A percentile compares a stretch with the other conserved stretches of the same genome.
These are phyloP conservation scores for Mionectes olivaceus DNA, from an alignment of 2,797 vertebrate genomes.

Conservation along the genomic window DNA sequence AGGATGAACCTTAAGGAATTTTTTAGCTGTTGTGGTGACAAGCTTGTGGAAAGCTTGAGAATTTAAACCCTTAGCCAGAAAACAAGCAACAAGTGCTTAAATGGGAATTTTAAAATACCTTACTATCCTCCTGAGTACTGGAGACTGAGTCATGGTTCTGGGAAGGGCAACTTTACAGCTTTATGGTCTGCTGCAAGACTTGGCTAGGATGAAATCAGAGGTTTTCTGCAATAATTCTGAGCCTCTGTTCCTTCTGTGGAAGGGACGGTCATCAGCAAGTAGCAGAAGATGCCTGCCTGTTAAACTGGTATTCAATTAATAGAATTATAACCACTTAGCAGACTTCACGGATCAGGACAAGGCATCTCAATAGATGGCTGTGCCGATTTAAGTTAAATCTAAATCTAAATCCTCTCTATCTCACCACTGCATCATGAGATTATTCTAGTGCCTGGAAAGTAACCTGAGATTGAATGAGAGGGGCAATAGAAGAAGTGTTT, in stretches of 20 bases:
- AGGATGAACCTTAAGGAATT: neutral
- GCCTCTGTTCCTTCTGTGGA: neutral
- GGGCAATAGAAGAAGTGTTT: neutral
- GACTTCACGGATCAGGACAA: neutral
- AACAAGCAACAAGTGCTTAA: neutral
- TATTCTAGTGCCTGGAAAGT: neutral
- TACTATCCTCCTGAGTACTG: neutral
- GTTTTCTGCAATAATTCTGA: neutral
- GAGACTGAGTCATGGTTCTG: constrained; percentile 40
- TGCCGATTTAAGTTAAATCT: neutral
- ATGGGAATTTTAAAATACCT: neutral
- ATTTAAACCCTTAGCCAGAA: neutral
- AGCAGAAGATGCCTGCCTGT: neutral
- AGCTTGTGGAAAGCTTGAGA: constrained; percentile 30
- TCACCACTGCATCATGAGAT: neutral
- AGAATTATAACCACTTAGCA: neutral
- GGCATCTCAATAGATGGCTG: neutral
- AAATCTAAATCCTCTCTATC: neutral
- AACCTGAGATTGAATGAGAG: neutral
- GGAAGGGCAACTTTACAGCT: constrained; percentile 11
- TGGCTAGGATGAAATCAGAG: neutral
- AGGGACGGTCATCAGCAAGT: neutral
- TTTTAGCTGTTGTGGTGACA: constrained; percentile 18
- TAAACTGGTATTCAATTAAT: neutral
- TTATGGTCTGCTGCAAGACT: constrained; percentile 8